Percentiles rank a stretch among this genome's conserved stretches.
These are phyloP conservation scores for Apeira syringaria DNA, from an alignment of 2,888 invertebrate genomes.

Conservation along the genomic window DNA sequence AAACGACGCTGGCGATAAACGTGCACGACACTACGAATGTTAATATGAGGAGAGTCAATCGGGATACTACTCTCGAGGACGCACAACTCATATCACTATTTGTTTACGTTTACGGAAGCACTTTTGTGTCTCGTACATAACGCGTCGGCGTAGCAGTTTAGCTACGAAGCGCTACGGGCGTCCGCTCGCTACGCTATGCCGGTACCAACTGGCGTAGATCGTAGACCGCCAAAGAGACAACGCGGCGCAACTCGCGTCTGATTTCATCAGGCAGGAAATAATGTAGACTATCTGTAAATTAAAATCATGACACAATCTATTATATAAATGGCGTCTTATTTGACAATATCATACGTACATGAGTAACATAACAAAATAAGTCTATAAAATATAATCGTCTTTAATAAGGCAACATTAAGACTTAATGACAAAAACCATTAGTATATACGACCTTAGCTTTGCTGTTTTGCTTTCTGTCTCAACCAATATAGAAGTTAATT, in stretches of 20 bases:
- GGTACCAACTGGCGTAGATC: constrained; percentile 69
- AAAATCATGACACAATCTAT: too few relatives aligned
- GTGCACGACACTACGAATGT: constrained; percentile 75
- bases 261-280: constrained; percentile 53
- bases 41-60: constrained; percentile 74
- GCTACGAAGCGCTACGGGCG: constrained; percentile 65
- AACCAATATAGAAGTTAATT: too few relatives aligned
- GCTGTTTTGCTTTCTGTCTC: too few relatives aligned
- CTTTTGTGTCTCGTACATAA: constrained; percentile 64
- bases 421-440: too few relatives aligned
- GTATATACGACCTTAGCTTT: too few relatives aligned
- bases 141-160: constrained; percentile 61
- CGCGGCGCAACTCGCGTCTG: constrained; percentile 47
- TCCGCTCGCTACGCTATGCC: constrained; percentile 59
- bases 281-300: too few relatives aligned
- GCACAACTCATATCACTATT: constrained; percentile 83
- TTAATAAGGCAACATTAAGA: too few relatives aligned
- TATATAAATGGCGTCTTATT: too few relatives aligned
- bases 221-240: constrained; percentile 30
- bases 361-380: too few relatives aligned
- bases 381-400: too few relatives aligned
- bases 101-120: constrained; percentile 72
- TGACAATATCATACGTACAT: too few relatives aligned
- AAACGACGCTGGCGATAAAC: constrained; percentile 75
- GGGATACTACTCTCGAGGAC: constrained; percentile 68